Evolutionary conservation across 1,140 invertebrate genomes (phyloP).

Genomic region (Bombus consobrinus): DNA sequence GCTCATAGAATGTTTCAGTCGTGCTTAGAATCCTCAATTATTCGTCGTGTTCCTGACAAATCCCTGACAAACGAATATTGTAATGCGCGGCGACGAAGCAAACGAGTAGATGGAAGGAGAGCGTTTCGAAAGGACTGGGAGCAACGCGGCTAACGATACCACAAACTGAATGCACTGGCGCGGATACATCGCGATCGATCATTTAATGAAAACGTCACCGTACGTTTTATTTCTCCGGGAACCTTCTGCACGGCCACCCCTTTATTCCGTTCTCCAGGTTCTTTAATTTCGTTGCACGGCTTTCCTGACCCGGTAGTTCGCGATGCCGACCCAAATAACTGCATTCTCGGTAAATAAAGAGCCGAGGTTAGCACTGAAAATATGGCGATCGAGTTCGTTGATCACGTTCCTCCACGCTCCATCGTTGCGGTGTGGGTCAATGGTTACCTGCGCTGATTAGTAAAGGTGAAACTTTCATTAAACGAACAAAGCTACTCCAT

Average conservation of each 20-base stretch:
- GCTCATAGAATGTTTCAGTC: background rate
- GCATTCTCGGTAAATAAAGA: background rate
- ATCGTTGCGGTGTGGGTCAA: no score
- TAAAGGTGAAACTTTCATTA: no score
- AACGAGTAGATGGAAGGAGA: background rate
- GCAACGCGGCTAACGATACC: constrained; percentile 35
- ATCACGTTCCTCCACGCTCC: background rate
- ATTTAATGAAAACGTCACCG: constrained; percentile 50
- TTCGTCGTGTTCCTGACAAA: no score
- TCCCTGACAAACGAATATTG: background rate
- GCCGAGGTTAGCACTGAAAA: background rate
- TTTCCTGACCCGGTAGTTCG: background rate
- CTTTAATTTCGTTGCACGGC: constrained; percentile 27
- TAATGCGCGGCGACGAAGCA: background rate
- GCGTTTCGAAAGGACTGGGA: background rate
- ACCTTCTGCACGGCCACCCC: background rate
- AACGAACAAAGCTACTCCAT: no score
- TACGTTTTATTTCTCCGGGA: constrained; percentile 11
- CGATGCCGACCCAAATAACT: background rate
- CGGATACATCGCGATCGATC: constrained; percentile 34
- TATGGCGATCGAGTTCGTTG: background rate
- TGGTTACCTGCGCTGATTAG: no score
- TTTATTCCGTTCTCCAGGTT: constrained; percentile 5
- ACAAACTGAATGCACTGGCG: constrained; percentile 31
- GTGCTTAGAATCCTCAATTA: background rate